Evolutionary conservation across 2,113 vertebrate genomes (phyloP).

Genomic region (Atractosteus spatula): DNA sequence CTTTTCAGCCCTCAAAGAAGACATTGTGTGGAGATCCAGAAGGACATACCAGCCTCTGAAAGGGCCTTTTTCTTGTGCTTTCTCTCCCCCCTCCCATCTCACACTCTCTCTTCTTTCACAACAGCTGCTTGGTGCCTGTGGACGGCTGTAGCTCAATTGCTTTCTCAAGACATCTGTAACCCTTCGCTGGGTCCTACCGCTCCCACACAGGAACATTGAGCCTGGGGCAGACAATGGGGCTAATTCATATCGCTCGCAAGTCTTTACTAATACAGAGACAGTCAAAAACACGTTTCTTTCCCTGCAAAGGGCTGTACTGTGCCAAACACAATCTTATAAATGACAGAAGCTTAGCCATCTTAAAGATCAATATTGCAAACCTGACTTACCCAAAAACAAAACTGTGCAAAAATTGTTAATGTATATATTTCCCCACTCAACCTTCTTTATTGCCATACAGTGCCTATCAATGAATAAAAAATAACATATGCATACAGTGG

Average conservation of each 20-base stretch:
- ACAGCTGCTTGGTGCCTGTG: conserved; percentile 72
- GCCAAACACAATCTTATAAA: too few species aligned
- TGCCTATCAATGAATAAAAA: too few species aligned
- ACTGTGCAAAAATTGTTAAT: too few species aligned
- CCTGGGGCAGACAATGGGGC: conserved; percentile 11
- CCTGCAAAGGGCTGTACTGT: too few species aligned
- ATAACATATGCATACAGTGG: too few species aligned
- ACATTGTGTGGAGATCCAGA: conserved; percentile 74
- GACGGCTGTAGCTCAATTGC: conserved; percentile 54
- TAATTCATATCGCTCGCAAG: conserved; percentile 7
- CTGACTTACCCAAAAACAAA: too few species aligned
- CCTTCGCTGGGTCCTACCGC: conserved; percentile 26
- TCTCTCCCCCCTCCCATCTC: conserved; percentile 62
- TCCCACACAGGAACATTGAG: neutral
- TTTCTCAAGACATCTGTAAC: conserved; percentile 70
- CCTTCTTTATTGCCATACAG: too few species aligned
- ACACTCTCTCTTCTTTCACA: conserved; percentile 57
- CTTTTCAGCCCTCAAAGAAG: conserved; percentile 72
- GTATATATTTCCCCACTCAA: too few species aligned
- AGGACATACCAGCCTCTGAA: conserved; percentile 74
- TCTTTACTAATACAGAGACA: neutral
- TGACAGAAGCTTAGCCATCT: too few species aligned
- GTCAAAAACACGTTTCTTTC: neutral
- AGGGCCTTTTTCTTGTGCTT: conserved; percentile 71
- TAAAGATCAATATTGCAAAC: too few species aligned